These are phyloP conservation scores for Pachycephus smyrnensis DNA, from an alignment of 2,888 invertebrate species.

Conservation along the genomic window DNA sequence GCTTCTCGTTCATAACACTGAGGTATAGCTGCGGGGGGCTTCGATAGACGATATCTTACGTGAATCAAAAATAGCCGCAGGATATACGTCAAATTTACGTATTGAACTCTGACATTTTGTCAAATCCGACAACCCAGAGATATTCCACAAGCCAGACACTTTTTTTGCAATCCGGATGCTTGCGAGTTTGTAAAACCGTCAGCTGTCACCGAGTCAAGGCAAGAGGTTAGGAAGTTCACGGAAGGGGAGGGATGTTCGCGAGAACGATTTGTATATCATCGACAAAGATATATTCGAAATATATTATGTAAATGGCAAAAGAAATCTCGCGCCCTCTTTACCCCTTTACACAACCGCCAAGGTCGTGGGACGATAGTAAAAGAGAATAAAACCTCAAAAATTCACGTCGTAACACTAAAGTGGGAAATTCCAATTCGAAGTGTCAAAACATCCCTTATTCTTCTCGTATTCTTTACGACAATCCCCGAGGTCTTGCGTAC, in stretches of 20 bases:
- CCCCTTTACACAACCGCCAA: not conserved
- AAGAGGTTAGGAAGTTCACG: not conserved
- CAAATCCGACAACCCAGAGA: not conserved
- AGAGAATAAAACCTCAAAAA: not conserved
- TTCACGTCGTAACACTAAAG: not conserved
- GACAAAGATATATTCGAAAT: not conserved
- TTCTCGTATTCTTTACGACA: not conserved
- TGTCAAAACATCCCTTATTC: not conserved
- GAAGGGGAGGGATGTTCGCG: not conserved
- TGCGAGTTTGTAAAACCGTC: not conserved
- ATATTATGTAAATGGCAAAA: not conserved
- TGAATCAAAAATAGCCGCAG: not conserved
- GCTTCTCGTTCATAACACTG: not conserved
- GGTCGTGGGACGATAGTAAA: not conserved
- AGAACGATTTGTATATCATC: not conserved
- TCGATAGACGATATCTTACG: not conserved
- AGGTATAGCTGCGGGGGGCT: not conserved
- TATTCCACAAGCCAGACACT: not conserved
- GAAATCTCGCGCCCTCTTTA: not conserved
- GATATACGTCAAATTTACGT: not conserved
- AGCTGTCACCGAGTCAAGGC: not conserved
- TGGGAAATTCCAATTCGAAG: not conserved
- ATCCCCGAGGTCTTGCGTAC: not conserved
- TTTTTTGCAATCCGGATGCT: not conserved
- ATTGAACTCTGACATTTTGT: too few relatives aligned